phyloP scores from a whole-genome alignment of 2,113 vertebrate genomes.

The Climacteris rufus region DNA sequence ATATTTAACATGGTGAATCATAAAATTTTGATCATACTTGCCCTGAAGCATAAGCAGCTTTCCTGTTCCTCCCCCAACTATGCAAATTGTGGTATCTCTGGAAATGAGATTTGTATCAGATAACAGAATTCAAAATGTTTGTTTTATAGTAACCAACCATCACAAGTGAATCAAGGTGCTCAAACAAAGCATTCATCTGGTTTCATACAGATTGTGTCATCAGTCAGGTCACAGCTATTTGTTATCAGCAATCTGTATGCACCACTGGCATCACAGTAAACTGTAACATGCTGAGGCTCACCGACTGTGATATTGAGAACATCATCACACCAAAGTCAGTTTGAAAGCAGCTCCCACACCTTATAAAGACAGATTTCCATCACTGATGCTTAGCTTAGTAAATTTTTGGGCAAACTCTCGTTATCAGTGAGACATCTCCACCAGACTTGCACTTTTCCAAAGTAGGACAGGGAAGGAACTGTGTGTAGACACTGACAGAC shows the following conservation, averaged over 20 bases:
- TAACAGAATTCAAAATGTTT: neutral
- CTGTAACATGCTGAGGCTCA: neutral
- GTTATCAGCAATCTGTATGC: neutral
- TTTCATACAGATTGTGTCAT: neutral
- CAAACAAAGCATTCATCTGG: neutral
- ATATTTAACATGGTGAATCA: neutral
- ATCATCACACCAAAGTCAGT: neutral
- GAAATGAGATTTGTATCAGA: neutral
- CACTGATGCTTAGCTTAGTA: neutral
- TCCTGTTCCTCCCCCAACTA: neutral
- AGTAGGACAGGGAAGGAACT: neutral
- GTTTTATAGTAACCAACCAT: neutral
- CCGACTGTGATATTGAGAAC: neutral
- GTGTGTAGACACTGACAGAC: neutral
- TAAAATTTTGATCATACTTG: neutral
- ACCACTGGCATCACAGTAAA: neutral
- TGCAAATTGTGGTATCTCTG: neutral
- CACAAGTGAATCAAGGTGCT: neutral
- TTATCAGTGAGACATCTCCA: neutral
- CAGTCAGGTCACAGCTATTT: neutral
- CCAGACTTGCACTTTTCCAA: neutral
- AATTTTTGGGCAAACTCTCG: neutral
- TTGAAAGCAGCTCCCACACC: neutral
- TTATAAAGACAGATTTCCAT: neutral
- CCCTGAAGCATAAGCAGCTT: neutral